A percentile compares a stretch with the other conserved stretches of the same genome.
Evolutionary conservation across 2,888 invertebrate genomes (phyloP).

Genomic region (Schizaphis graminum): DNA sequence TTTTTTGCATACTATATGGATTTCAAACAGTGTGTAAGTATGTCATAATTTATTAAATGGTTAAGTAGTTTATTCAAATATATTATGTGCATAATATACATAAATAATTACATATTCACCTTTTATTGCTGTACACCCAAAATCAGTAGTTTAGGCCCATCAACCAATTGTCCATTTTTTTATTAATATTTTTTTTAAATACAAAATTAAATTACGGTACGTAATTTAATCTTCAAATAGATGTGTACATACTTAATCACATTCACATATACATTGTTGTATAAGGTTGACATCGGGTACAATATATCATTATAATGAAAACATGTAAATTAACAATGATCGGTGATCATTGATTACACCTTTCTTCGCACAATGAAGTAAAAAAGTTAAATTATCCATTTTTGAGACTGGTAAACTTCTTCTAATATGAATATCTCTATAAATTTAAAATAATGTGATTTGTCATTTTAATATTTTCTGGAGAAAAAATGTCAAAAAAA

Average conservation of each 20-base stretch:
- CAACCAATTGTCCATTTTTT: background rate
- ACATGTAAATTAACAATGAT: background rate
- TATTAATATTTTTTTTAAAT: background rate
- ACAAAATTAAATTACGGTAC: background rate
- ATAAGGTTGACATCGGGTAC: background rate
- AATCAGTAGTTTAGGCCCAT: background rate
- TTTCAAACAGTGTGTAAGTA: conserved; percentile 61
- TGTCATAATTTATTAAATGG: background rate
- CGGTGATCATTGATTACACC: too few species aligned
- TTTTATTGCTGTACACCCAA: background rate
- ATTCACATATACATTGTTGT: background rate
- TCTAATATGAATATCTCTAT: background rate
- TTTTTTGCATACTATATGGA: conserved; percentile 61
- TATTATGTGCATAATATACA: background rate
- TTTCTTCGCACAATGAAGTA: background rate
- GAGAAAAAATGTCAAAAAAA: background rate
- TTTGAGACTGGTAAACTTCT: background rate
- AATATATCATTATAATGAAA: background rate
- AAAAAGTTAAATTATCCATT: background rate
- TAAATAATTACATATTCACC: background rate
- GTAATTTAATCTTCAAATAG: background rate
- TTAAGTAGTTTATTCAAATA: background rate
- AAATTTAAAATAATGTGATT: background rate
- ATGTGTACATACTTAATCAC: background rate
- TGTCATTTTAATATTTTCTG: background rate